Base-by-base conservation (phyloP, 2,113 vertebrate species). In the Oxygymnocypris stewartii region DNA sequence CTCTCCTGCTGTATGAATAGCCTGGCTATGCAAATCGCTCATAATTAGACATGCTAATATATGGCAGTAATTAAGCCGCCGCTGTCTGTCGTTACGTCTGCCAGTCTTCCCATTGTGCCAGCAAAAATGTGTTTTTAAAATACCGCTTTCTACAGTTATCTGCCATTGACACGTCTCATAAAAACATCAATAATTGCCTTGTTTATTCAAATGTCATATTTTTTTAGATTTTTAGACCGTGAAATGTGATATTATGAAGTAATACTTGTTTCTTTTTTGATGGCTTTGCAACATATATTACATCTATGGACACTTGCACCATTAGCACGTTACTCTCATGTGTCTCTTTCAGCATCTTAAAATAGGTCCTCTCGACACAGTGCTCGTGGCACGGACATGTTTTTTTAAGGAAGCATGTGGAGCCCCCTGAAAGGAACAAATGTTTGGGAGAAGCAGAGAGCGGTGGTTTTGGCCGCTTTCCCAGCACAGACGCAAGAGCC, bases 371-470 rank as follows among this genome's bases (percentile, higher is more conserved):
- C 92, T 90, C 85, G 89, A 91, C 63, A n/a, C 69, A 51, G 78
- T n/a, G 31, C 67, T 87, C 85, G 87, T 94, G 92, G 91, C 91
- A 91, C 88, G 47, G 89, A 90, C 91, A 85, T 89, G 89, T 91
- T 91, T 90, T 91, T 87, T 82, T 63, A 84, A 87, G 87, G 88
- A 89, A 88, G 89, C 89, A 88, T 89, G 90, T 90, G 88, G 89
- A 88, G 88, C 85, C 88, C 86, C 85, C 88, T 79, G 83, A 92
- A 92, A 93, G 90, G 88, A 94, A 92, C 92, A 94, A 94, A 94
- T 94, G 91, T 93, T 93, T 87, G 82, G 80, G 86, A 91, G 92
- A 90, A 90, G 89, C 90, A 91, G 90, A 87, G 88, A 47, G 84
- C 88, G 82, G 85, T 87, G 84, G 76, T 80, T 87, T 90, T 93